Evolutionary conservation across 2,113 vertebrate genomes (phyloP).

Genomic region (Tachycineta bicolor): DNA sequence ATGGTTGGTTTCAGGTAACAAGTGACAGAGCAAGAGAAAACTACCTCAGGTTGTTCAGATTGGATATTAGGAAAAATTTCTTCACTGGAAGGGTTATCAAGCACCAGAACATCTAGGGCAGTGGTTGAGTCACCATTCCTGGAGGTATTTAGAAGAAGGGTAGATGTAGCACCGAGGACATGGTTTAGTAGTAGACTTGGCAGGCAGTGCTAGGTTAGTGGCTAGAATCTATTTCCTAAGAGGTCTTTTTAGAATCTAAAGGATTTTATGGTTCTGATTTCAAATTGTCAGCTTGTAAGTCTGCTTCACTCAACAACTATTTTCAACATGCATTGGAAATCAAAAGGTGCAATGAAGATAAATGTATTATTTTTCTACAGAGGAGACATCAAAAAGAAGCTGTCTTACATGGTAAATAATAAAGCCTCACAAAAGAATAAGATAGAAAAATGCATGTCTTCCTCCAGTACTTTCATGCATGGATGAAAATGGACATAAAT

Average conservation of each 20-base stretch:
- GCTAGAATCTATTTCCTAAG: not conserved
- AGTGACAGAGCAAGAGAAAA: not conserved
- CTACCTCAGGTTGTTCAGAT: not conserved
- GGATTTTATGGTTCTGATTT: not conserved
- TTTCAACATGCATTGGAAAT: not conserved
- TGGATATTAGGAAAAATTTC: not conserved
- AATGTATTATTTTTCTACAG: not conserved
- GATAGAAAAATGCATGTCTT: not conserved
- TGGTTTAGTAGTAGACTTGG: not conserved
- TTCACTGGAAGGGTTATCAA: not conserved
- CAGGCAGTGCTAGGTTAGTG: not conserved
- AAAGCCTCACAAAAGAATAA: not conserved
- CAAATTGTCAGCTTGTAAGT: not conserved
- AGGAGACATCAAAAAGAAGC: not conserved
- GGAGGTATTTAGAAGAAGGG: not conserved
- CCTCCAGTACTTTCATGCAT: not conserved
- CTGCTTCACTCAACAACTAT: not conserved
- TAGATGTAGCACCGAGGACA: not conserved
- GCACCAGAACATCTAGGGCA: not conserved
- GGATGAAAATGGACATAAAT: not conserved
- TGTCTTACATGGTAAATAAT: not conserved
- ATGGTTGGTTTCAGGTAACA: accelerated
- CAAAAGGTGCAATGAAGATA: not conserved
- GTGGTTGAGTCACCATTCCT: not conserved
- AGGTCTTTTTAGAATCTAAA: not conserved